Evolutionary conservation across 2,888 invertebrate genomes (phyloP), one percentile per base, ranked within the genome.

Genomic region (Gryllus longicercus): DNA sequence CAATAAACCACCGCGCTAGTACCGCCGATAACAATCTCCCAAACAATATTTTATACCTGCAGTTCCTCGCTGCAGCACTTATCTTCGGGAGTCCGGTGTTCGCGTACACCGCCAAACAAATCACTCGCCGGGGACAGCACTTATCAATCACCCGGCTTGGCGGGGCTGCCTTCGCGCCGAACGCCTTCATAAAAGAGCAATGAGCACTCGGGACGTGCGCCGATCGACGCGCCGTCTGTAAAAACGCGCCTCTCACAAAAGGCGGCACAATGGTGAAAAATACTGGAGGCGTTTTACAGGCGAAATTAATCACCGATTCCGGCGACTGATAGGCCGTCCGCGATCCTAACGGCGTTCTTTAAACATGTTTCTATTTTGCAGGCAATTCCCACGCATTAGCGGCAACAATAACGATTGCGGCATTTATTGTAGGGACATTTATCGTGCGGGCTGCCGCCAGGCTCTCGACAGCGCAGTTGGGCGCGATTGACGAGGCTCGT

Each of bases 331-430:
- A 63, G 16, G 14, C 63, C 14, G n/a, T 63, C 14, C 38, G 38
- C 38, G 38, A 38, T 38, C n/a, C 63, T 63, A 63, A 63, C 63
- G 63, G 63, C 16, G 63, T 63, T 63, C 63, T 63, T 63, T 63
- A 63, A 63, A 63, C 63, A 63, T 63, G 38, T 63, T 63, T 63
- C n/a, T 63, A 63, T 63, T 63, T 63, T n/a, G 16, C 63, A 18
- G 63, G 63, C 63, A 63, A 63, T 63, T 63, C 63, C 63, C 63
- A n/a, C 63, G 63, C 63, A 63, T 63, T 63, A 63, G 63, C n/a
- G 14, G n/a, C 12, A 18, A 63, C 63, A 63, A 63, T 63, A 63
- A n/a, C 63, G 63, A 63, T 63, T 63, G 63, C n/a, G 63, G 16
- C 63, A 63, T 63, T 63, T 63, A 63, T 63, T 63, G 63, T 63